Evolutionary conservation across 2,797 vertebrate species (phyloP).

Genomic region (Platalea minor): DNA sequence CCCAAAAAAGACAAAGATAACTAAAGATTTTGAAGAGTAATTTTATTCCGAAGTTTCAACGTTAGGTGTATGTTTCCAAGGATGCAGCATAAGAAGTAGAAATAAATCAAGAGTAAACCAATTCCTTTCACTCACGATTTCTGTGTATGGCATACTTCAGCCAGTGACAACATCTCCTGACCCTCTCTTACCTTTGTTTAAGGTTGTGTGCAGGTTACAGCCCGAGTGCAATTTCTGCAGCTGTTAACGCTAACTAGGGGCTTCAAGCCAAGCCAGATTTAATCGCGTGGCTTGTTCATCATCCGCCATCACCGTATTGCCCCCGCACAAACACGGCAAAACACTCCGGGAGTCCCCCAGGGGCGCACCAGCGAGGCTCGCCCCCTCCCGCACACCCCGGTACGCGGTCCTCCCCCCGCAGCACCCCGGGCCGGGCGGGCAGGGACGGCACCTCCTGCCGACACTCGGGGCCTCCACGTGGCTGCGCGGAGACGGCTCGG

Average conservation of each 20-base stretch:
- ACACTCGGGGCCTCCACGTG: neutral
- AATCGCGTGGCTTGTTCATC: accelerated
- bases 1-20: neutral
- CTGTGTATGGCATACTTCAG: accelerated
- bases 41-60: conserved; percentile 8
- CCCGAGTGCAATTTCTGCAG: neutral
- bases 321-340: accelerated
- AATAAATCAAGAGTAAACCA: too few species aligned
- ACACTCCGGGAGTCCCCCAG: accelerated
- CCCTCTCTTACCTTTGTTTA: neutral
- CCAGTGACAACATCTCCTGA: neutral
- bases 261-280: neutral
- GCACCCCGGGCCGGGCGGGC: neutral
- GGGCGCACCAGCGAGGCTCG: accelerated
- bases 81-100: neutral
- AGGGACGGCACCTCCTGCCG: neutral
- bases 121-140: accelerated
- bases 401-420: accelerated
- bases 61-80: neutral
- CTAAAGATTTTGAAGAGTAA: neutral
- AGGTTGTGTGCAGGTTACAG: neutral
- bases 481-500: neutral
- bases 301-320: accelerated
- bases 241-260: neutral
- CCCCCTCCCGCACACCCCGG: too few species aligned